Evolutionary conservation across 2,797 vertebrate species (phyloP), one percentile per base, ranked within the genome.

Genomic region (Merluccius polli): DNA sequence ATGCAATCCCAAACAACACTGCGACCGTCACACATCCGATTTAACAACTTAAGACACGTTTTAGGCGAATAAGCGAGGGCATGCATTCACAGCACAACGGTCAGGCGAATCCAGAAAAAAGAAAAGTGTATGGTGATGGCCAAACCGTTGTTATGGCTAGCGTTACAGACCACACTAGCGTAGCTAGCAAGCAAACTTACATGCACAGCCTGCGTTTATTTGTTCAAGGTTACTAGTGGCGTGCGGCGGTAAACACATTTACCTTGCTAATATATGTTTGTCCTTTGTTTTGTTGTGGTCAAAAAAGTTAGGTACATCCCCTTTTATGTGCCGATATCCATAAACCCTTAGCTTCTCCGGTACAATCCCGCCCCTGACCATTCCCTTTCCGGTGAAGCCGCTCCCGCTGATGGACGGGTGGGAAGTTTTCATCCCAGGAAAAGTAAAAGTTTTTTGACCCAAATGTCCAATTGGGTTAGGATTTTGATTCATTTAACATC

Each of bases 311-410:
- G 24, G 79, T 71, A n/a, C 44, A 13, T 1, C 83, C 77, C 36
- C 74, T 18, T 36, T 59, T 80, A 7, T 71, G 70, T 41, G 2
- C 77, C 80, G 72, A 36, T 44, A 68, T 72, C 70, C 81, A 82
- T 83, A 87, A 75, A 88, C 69, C 36, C 69, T 75, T 82, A 21
- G 18, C 29, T n/a, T 63, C 85, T 90, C 88, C 86, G 86, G 85
- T 72, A 27, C 86, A 87, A 38, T 87, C 86, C 92, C 92, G 88
- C 92, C 93, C 90, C 91, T 85, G 78, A 70, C 71, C 32, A 72
- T 38, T 78, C 63, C 41, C 9, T 70, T 88, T 89, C 86, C 88
- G 88, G 88, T 78, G 85, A 2, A 10, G 12, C 59, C 59, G n/a
- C 4, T 8, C n/a, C 11, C 59, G 59, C n/a, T 27, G 9, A 65